Evolutionary conservation across 2,888 invertebrate genomes (phyloP).

Genomic region (Pedicia rivosa): DNA sequence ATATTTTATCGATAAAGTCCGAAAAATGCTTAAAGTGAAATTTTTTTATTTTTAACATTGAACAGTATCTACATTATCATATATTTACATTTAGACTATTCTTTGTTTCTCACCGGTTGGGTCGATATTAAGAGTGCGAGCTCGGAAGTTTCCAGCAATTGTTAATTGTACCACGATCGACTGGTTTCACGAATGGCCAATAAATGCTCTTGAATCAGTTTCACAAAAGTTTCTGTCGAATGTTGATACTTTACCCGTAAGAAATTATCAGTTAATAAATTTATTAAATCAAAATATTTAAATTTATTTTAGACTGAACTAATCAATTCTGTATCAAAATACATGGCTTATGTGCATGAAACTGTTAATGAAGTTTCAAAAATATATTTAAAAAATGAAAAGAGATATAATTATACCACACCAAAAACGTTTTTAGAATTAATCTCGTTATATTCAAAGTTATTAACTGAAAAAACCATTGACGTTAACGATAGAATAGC

Average conservation of each 20-base stretch:
- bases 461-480: constrained; percentile 47
- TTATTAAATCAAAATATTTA: too few relatives aligned
- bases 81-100: constrained; percentile 36
- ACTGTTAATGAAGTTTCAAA: constrained; percentile 79
- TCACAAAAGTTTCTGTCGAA: constrained; percentile 69
- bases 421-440: constrained; percentile 96
- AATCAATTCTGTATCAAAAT: constrained; percentile 56
- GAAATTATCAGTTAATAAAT: constrained; percentile 8
- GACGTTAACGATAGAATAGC: constrained; percentile 61
- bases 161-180: constrained; percentile 87
- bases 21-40: constrained; percentile 51
- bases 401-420: constrained; percentile 89
- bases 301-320: constrained; percentile 36
- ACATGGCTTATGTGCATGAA: constrained; percentile 85
- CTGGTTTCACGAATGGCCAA: constrained; percentile 98
- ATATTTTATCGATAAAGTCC: constrained; percentile 82
- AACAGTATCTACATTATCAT: neutral
- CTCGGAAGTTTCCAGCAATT: constrained; percentile 86
- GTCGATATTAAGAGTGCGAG: constrained; percentile 66
- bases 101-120: constrained; percentile 97
- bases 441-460: constrained; percentile 67
- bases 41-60: too few relatives aligned
- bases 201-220: constrained; percentile 78
- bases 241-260: constrained; percentile 56
- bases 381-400: constrained; percentile 69